A percentile compares a stretch with the other conserved stretches of the same genome.
These are phyloP conservation scores for Tetramorium bicarinatum DNA, from an alignment of 2,888 invertebrate genomes.

Conservation along the genomic window DNA sequence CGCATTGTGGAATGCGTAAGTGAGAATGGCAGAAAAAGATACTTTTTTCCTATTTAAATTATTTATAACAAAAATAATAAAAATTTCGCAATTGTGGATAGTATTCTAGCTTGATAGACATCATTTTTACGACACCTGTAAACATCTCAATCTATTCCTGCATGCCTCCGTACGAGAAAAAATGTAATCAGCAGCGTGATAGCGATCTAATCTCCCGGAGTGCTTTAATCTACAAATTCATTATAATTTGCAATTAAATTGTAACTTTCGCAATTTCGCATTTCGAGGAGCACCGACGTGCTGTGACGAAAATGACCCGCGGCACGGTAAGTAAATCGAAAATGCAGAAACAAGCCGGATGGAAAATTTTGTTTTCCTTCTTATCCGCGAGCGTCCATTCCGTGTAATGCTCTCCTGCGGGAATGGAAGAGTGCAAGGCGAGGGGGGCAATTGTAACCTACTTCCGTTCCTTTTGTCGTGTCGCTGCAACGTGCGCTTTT, in stretches of 20 bases:
- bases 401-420: constrained; percentile 18
- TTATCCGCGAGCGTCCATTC: constrained; percentile 41
- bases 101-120: too few relatives aligned
- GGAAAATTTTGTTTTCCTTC: constrained; percentile 38
- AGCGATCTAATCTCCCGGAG: neutral
- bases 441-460: constrained; percentile 47
- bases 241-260: constrained; percentile 36
- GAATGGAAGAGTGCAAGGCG: neutral
- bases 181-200: neutral
- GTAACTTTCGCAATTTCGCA: constrained; percentile 25
- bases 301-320: constrained; percentile 2
- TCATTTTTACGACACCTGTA: neutral
- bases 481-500: constrained; percentile 36
- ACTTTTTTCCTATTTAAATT: neutral
- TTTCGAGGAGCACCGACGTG: neutral
- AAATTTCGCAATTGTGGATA: neutral
- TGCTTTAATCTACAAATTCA: constrained; percentile 5
- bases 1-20: neutral
- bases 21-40: neutral
- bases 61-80: neutral
- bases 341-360: constrained; percentile 19
- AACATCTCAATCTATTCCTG: neutral
- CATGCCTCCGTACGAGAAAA: neutral
- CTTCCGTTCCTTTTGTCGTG: constrained; percentile 47
- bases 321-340: constrained; percentile 22